A percentile compares a stretch with the other conserved stretches of the same genome.
phyloP scores from a whole-genome alignment of 2,888 invertebrate species.

The Amiota minor region DNA sequence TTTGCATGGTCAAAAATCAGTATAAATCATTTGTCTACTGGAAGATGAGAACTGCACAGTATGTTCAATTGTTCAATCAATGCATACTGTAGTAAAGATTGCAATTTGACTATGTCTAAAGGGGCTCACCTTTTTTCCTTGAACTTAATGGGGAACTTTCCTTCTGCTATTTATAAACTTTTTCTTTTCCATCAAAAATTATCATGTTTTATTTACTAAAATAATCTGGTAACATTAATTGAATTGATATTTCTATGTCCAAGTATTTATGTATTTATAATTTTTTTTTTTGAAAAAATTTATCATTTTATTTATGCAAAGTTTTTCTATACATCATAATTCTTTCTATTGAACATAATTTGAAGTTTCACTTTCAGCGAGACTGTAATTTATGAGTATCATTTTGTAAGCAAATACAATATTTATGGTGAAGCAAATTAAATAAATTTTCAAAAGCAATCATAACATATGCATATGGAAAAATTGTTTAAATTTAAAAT shows the following conservation, averaged over 20 bases:
- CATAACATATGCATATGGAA: not conserved
- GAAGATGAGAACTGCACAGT: too few relatives aligned
- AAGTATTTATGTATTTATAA: not conserved
- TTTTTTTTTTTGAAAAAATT: not conserved
- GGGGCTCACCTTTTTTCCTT: too few relatives aligned
- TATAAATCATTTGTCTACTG: too few relatives aligned
- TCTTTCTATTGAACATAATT: conserved; percentile 2
- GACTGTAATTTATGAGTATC: not conserved
- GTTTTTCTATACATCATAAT: not conserved
- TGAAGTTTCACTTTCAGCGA: conserved; percentile 20
- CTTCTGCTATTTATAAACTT: too few relatives aligned
- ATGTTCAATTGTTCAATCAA: too few relatives aligned
- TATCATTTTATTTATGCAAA: not conserved
- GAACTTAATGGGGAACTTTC: too few relatives aligned
- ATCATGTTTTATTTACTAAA: not conserved
- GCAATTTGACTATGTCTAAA: too few relatives aligned
- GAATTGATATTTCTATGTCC: not conserved
- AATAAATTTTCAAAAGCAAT: too few relatives aligned
- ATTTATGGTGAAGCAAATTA: too few relatives aligned
- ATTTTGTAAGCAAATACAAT: not conserved
- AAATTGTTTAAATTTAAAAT: not conserved
- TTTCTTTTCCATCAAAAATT: not conserved
- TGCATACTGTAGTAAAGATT: too few relatives aligned
- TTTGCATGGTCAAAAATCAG: too few relatives aligned
- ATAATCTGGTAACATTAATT: not conserved